phyloP scores from a whole-genome alignment of 2,888 invertebrate species.

The Seladonia tumulorum region DNA sequence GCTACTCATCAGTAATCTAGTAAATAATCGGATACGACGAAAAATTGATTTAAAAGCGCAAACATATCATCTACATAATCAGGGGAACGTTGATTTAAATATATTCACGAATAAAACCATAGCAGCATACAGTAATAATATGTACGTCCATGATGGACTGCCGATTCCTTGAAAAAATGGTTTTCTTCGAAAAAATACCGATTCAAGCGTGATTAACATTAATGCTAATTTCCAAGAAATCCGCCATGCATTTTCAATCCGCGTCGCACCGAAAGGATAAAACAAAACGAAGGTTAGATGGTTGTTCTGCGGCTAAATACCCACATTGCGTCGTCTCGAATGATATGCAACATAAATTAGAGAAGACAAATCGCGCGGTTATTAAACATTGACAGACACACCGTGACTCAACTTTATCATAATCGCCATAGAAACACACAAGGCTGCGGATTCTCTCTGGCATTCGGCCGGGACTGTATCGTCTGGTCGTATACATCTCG shows the following conservation, averaged over 20 bases:
- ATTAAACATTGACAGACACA: constrained; percentile 17
- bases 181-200: background rate
- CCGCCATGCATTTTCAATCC: background rate
- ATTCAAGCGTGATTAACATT: background rate
- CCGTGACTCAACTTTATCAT: constrained; percentile 21
- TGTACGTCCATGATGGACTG: background rate
- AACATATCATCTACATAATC: background rate
- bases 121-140: background rate
- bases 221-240: background rate
- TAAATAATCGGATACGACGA: background rate
- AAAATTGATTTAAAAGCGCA: background rate
- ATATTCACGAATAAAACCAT: background rate
- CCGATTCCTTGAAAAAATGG: background rate
- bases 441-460: constrained; percentile 30
- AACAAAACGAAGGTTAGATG: constrained; percentile 11
- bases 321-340: background rate
- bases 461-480: constrained; percentile 39
- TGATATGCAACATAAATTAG: constrained; percentile 16
- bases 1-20: too few relatives aligned
- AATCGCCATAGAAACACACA: constrained; percentile 19
- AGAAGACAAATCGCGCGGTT: background rate
- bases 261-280: background rate
- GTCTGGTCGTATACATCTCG: constrained; percentile 43
- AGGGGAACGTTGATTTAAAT: background rate
- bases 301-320: background rate